Evolutionary conservation across 2,888 invertebrate species (phyloP).

Genomic region (Lochmaea capreae): DNA sequence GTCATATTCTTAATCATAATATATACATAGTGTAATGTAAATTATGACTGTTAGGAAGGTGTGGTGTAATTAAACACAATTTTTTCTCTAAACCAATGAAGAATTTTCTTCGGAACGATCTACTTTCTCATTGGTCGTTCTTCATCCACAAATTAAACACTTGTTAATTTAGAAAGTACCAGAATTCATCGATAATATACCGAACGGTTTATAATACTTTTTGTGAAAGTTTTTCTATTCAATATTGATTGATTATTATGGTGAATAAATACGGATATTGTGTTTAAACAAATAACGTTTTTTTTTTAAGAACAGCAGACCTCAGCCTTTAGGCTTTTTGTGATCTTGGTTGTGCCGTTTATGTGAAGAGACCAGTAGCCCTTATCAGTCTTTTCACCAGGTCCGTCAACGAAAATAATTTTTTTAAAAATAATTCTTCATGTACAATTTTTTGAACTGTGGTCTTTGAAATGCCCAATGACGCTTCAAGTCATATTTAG

Average conservation of each 20-base stretch:
- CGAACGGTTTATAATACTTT: slow-evolving; percentile 17
- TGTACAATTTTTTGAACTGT: too few relatives aligned
- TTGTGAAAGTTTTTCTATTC: slow-evolving; percentile 22
- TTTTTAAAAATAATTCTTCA: too few relatives aligned
- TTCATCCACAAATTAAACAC: slow-evolving; percentile 22
- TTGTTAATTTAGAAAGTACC: slow-evolving; percentile 26
- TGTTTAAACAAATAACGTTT: too few relatives aligned
- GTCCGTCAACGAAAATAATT: too few relatives aligned
- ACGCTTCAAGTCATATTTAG: too few relatives aligned
- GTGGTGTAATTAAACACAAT: slow-evolving; percentile 28
- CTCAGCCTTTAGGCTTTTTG: too few relatives aligned
- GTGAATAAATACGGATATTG: too few relatives aligned
- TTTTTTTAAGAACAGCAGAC: too few relatives aligned
- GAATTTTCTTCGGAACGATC: slow-evolving; percentile 11
- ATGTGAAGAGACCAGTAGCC: too few relatives aligned
- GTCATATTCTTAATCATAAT: slow-evolving; percentile 20
- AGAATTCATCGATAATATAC: slow-evolving; percentile 14
- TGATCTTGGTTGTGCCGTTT: too few relatives aligned
- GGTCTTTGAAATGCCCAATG: too few relatives aligned
- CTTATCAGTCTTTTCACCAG: too few relatives aligned
- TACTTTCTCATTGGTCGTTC: slow-evolving; percentile 27
- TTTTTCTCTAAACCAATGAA: slow-evolving; percentile 28
- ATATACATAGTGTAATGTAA: not conserved
- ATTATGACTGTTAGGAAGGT: slow-evolving; percentile 19
- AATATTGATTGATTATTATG: slow-evolving; percentile 7